These are phyloP conservation scores for Tonatia bakeri DNA, from an alignment of 2,113 vertebrate species.

Conservation along the genomic window DNA sequence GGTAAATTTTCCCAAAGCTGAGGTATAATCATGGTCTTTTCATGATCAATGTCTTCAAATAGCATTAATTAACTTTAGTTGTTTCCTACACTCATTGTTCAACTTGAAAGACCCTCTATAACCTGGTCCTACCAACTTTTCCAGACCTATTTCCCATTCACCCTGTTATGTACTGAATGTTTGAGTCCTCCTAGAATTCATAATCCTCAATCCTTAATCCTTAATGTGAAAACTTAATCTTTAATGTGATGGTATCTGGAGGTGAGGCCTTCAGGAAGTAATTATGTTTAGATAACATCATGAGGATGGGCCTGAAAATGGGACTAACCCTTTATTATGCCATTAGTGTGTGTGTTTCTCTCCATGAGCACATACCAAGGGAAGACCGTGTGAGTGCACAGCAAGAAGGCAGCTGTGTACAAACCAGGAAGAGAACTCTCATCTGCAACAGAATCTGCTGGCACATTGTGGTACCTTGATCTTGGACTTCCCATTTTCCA, in stretches of 20 bases:
- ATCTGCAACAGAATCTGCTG: not conserved
- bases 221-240: not conserved
- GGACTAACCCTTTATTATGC: not conserved
- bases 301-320: not conserved
- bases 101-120: not conserved
- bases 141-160: not conserved
- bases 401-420: not conserved
- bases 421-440: not conserved
- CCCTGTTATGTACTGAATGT: not conserved
- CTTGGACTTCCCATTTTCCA: not conserved
- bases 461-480: not conserved
- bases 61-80: not conserved
- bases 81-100: not conserved
- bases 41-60: not conserved
- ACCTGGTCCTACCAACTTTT: not conserved
- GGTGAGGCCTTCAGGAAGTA: not conserved
- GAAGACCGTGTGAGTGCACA: not conserved
- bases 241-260: not conserved
- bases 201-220: not conserved
- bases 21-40: not conserved
- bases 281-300: not conserved
- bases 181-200: not conserved
- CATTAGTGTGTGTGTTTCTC: not conserved
- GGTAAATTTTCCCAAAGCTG: not conserved
- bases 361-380: fast-evolving